A percentile compares a stretch with the other conserved stretches of the same genome.
phyloP scores from a whole-genome alignment of 30 jellyfish, hydroid and myxozoan genomes.

The Morbakka virulenta region DNA sequence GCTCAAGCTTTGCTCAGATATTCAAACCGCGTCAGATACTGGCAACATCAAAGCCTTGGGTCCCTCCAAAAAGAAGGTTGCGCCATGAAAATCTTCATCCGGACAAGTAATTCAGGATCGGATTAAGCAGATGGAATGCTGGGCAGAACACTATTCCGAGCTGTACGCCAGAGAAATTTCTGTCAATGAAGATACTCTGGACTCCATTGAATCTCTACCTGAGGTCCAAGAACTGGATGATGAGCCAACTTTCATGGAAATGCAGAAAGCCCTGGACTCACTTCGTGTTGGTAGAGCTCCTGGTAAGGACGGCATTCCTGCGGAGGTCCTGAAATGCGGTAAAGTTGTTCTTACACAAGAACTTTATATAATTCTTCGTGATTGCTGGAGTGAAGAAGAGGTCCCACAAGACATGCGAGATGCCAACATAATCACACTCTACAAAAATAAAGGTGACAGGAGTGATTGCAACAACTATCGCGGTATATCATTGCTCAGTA shows the following conservation, averaged over 20 bases:
- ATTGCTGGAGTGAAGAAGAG: neutral
- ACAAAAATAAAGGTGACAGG: too few relatives aligned
- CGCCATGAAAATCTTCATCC: conserved; percentile 10
- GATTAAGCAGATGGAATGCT: conserved; percentile 43
- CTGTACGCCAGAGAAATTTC: conserved; percentile 21
- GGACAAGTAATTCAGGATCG: conserved; percentile 1
- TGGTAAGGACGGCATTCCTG: conserved; percentile 1
- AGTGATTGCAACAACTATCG: too few relatives aligned
- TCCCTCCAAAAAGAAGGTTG: conserved; percentile 19
- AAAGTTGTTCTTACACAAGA: neutral
- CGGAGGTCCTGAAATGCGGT: neutral
- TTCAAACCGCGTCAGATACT: conserved; percentile 1
- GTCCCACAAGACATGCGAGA: neutral
- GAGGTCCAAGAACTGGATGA: neutral
- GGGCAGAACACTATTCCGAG: conserved; percentile 59
- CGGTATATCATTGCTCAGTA: too few relatives aligned
- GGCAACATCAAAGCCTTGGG: conserved; percentile 23
- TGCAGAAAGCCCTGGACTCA: neutral
- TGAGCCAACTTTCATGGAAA: neutral
- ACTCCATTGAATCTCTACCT: neutral
- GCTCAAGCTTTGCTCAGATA: conserved; percentile 9
- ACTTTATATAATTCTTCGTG: neutral
- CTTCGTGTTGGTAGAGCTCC: neutral
- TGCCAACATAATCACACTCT: too few relatives aligned
- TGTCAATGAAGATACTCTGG: neutral